Conservation (phyloP, 2,888 invertebrate genomes). For the Hydroisotoma schaefferi region DNA sequence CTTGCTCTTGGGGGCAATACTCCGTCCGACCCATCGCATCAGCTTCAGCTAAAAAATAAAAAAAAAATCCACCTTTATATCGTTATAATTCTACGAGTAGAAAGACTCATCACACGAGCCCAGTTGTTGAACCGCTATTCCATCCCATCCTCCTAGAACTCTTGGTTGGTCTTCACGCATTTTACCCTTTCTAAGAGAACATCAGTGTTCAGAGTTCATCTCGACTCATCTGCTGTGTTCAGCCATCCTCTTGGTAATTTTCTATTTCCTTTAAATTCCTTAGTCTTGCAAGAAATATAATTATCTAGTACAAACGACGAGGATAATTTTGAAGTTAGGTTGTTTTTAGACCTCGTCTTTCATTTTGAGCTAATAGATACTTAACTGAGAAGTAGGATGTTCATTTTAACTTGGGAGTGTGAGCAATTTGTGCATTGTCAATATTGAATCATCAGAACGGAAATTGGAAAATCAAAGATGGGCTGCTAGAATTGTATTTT, state of each 20-base stretch:
- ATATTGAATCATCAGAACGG: neutral
- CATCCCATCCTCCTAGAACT: constrained; percentile 3
- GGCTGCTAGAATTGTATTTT: no score
- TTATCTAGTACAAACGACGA: no score
- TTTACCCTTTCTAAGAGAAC: neutral
- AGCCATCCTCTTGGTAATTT: neutral
- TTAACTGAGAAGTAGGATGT: no score
- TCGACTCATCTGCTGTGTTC: neutral
- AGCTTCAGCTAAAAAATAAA: constrained; percentile 3
- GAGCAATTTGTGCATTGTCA: no score
- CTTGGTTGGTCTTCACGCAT: constrained; percentile 5
- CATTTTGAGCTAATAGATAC: no score
- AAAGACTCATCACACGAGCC: constrained; percentile 6
- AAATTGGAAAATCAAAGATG: no score
- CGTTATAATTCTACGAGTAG: neutral
- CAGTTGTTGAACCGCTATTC: constrained; percentile 22
- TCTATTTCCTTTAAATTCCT: neutral
- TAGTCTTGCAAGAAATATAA: no score
- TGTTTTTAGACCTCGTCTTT: no score
- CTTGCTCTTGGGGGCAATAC: constrained; percentile 12
- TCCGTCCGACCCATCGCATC: constrained; percentile 4
- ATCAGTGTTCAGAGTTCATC: constrained; percentile 1
- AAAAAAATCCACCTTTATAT: constrained; percentile 3
- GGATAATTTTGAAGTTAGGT: no score
- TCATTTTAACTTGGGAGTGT: no score